A percentile compares a stretch with the other conserved stretches of the same genome.
Conservation (phyloP, 1,140 invertebrate genomes). For the Wiebesia pumilae region DNA sequence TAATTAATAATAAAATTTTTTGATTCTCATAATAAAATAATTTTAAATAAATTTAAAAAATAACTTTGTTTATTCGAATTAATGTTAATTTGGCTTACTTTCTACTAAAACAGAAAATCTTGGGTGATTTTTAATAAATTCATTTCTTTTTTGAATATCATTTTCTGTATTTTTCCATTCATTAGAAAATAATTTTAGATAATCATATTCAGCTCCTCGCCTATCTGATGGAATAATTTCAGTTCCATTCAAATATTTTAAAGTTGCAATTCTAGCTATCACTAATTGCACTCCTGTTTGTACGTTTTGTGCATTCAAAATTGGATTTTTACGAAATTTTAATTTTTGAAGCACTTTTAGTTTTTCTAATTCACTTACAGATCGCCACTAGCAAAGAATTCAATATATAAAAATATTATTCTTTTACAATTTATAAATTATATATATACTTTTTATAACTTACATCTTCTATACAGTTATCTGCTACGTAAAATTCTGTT, state of each 20-base stretch:
- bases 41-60: conserved; percentile 25
- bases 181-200: conserved; percentile 85
- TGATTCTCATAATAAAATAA: neutral
- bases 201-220: conserved; percentile 91
- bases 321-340: conserved; percentile 83
- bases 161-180: conserved; percentile 81
- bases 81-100: conserved; percentile 68
- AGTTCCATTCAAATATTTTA: conserved; percentile 82
- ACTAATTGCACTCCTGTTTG: conserved; percentile 85
- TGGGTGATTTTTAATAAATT: conserved; percentile 84
- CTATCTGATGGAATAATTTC: conserved; percentile 81
- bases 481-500: conserved; percentile 73
- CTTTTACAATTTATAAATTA: neutral
- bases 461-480: conserved; percentile 77
- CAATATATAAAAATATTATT: neutral
- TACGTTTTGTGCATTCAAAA: conserved; percentile 79
- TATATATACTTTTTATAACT: conserved; percentile 18
- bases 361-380: conserved; percentile 89
- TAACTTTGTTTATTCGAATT: no score
- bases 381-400: conserved; percentile 81
- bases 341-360: conserved; percentile 82
- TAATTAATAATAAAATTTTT: neutral
- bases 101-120: conserved; percentile 80
- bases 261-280: conserved; percentile 81
- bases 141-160: conserved; percentile 69